These are phyloP conservation scores for Daboia siamensis DNA, from an alignment of 2,113 vertebrate genomes.

Conservation along the genomic window DNA sequence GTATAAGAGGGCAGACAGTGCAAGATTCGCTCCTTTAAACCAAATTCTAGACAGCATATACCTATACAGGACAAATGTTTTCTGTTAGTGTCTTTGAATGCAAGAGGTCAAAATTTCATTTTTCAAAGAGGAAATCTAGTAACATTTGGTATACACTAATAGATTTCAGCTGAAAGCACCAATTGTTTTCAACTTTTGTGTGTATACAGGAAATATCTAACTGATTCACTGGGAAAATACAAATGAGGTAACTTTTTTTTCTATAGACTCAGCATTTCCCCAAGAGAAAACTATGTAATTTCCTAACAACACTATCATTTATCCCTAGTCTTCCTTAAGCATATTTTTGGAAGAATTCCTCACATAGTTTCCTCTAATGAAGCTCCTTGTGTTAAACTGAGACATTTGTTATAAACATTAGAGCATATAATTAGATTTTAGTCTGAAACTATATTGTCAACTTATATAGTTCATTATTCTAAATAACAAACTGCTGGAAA, in stretches of 20 bases:
- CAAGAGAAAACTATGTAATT: constrained; percentile 72
- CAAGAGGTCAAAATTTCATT: constrained; percentile 23
- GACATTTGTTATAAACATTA: constrained; percentile 66
- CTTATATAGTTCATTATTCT: constrained; percentile 35
- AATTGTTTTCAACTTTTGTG: constrained; percentile 66
- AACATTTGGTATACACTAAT: not conserved
- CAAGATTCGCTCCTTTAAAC: not conserved
- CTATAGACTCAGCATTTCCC: constrained; percentile 60
- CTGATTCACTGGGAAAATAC: constrained; percentile 68
- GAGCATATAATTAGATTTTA: constrained; percentile 60
- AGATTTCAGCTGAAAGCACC: constrained; percentile 60
- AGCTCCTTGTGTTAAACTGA: constrained; percentile 57
- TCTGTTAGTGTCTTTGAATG: constrained; percentile 29
- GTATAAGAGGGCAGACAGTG: not conserved
- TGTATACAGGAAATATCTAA: constrained; percentile 66
- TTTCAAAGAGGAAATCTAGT: constrained; percentile 59
- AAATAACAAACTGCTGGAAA: constrained; percentile 47
- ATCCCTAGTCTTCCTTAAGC: constrained; percentile 64
- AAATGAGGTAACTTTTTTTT: constrained; percentile 67
- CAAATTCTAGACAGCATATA: constrained; percentile 28
- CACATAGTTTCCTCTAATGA: constrained; percentile 55
- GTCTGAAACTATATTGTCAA: constrained; percentile 56
- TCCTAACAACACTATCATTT: constrained; percentile 64
- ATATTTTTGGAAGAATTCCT: constrained; percentile 64
- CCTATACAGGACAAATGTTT: constrained; percentile 4